Evolutionary conservation across 2,888 invertebrate species (phyloP).

Genomic region (Trichogramma evanescens): DNA sequence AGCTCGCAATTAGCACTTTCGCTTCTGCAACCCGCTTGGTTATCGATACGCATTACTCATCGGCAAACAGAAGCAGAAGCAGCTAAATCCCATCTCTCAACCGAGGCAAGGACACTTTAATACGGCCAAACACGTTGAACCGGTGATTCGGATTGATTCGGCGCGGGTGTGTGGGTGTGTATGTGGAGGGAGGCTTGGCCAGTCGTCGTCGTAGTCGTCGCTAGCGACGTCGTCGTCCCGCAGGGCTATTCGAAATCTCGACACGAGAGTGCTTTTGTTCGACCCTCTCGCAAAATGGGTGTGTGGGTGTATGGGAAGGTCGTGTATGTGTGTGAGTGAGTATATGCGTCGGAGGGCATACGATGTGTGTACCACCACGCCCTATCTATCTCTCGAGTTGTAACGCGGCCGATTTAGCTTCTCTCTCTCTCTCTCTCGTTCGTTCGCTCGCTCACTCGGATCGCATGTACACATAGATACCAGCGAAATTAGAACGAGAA

Average conservation of each 20-base stretch:
- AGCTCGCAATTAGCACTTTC: too few relatives aligned
- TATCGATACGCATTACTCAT: too few relatives aligned
- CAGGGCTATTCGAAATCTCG: slow-evolving; percentile 15
- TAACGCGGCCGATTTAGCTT: slow-evolving; percentile 2
- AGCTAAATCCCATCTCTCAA: background rate
- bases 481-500: too few relatives aligned
- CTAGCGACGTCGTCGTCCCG: slow-evolving; percentile 6
- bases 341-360: too few relatives aligned
- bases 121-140: slow-evolving; percentile 30
- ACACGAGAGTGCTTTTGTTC: slow-evolving; percentile 16
- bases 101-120: slow-evolving; percentile 20
- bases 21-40: too few relatives aligned
- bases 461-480: too few relatives aligned
- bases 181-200: background rate
- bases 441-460: too few relatives aligned
- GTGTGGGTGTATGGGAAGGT: too few relatives aligned
- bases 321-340: too few relatives aligned
- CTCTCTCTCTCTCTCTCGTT: background rate
- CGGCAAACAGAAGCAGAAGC: too few relatives aligned
- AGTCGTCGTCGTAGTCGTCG: slow-evolving; percentile 9
- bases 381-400: too few relatives aligned
- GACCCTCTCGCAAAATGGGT: background rate
- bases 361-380: too few relatives aligned
- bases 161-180: background rate
- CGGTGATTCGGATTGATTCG: background rate